These are phyloP conservation scores for Hesperophylax magnus DNA, from an alignment of 1,140 invertebrate genomes.

Conservation along the genomic window DNA sequence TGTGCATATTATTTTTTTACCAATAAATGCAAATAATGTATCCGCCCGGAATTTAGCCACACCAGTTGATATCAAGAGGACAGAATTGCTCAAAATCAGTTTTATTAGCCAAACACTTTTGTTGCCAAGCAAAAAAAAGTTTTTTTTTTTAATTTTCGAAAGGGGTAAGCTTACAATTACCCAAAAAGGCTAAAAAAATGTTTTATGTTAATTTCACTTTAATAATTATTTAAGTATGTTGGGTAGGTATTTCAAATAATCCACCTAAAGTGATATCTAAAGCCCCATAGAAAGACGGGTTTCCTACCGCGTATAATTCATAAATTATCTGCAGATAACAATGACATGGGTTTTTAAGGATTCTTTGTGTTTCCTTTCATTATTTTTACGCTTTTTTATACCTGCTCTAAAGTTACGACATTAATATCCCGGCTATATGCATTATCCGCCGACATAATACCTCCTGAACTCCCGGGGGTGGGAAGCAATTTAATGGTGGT, in stretches of 20 bases:
- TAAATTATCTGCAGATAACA: conserved; percentile 47
- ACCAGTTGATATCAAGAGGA: no score
- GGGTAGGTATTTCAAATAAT: not conserved
- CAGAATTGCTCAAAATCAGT: no score
- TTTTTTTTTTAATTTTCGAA: no score
- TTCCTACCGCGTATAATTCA: conserved; percentile 44
- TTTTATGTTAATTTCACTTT: no score
- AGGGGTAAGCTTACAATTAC: no score
- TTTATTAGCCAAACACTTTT: no score
- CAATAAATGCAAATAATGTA: not conserved
- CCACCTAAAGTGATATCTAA: conserved; percentile 7
- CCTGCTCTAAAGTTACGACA: conserved; percentile 43
- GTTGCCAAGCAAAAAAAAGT: no score
- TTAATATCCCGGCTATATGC: conserved; percentile 42
- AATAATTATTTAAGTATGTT: no score
- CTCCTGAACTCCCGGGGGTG: not conserved
- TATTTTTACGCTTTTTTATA: conserved; percentile 40
- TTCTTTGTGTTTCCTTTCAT: conserved; percentile 45
- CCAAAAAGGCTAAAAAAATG: no score
- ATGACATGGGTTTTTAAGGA: conserved; percentile 50
- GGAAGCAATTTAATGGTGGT: not conserved
- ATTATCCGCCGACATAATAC: not conserved
- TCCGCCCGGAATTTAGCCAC: no score
- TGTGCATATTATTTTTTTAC: not conserved
- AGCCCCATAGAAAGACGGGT: conserved; percentile 22